A percentile compares a stretch with the other conserved stretches of the same genome.
Conservation (phyloP, 2,888 invertebrate species). For the Plagiodera versicolora region DNA sequence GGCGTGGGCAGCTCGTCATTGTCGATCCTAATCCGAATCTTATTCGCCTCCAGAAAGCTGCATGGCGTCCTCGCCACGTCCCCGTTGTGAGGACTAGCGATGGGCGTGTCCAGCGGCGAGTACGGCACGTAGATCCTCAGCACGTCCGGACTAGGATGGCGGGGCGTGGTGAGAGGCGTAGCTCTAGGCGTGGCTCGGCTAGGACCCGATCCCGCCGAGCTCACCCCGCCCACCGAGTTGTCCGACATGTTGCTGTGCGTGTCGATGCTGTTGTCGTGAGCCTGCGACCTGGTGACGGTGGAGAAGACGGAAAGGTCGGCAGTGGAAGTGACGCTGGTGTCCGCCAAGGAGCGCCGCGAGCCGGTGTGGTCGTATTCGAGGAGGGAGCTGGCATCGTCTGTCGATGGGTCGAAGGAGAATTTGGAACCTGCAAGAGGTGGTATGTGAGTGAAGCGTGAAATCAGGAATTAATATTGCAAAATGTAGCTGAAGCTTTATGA, state of each 20-base stretch:
- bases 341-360: constrained; percentile 77
- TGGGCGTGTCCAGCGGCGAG: constrained; percentile 61
- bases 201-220: constrained; percentile 52
- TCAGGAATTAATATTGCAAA: too few relatives aligned
- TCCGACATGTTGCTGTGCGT: constrained; percentile 77
- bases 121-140: constrained; percentile 81
- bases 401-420: constrained; percentile 65
- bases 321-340: constrained; percentile 82
- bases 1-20: constrained; percentile 70
- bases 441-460: background rate
- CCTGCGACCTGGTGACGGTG: constrained; percentile 70
- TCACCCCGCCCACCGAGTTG: constrained; percentile 66
- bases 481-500: too few relatives aligned
- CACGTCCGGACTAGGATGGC: constrained; percentile 70
- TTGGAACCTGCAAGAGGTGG: constrained; percentile 59
- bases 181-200: too few relatives aligned
- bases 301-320: constrained; percentile 81
- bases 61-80: constrained; percentile 54
- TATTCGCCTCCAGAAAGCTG: constrained; percentile 66
- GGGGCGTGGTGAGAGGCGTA: constrained; percentile 69
- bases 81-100: constrained; percentile 58
- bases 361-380: constrained; percentile 63
- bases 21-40: constrained; percentile 71
- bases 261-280: constrained; percentile 73
- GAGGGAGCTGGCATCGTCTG: constrained; percentile 71